Base-by-base conservation (phyloP, 2,797 vertebrate genomes). In the Holocentrus rufus region DNA sequence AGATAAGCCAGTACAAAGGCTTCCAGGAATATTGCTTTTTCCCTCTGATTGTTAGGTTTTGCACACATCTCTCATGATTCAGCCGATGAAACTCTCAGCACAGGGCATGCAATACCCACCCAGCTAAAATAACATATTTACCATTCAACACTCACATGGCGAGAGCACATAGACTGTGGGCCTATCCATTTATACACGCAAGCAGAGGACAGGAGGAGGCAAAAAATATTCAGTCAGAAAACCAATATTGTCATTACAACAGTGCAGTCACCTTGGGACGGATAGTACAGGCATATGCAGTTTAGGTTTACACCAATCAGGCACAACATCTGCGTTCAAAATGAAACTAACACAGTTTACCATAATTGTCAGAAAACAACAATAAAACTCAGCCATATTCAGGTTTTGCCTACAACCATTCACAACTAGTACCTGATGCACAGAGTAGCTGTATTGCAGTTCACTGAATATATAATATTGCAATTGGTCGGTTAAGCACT, bases 241-340 rank as follows among this genome's bases (percentile, higher is more conserved):
- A 67, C 58, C 80, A 47, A 77, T 71, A 80, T 82, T 85, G 87
- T 85, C 85, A 78, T 76, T 72, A 92, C 84, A 89, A 84, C 88
- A 91, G 87, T 89, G 90, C 90, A 90, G 77, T 86, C 87, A 27
- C 87, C 74, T 86, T 78, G 65, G 77, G 73, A 89, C 73, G 76
- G 76, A 77, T 84, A 69, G 80, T 66, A 90, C 88, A 90, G 85
- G 81, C 88, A 90, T 81, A 85, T 78, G 65, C 63, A 85, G 75
- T 82, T 74, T 77, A 88, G 85, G 83, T 84, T 88, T 87, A 87
- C 81, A 93, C 74, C 72, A 62, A 88, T 85, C 83, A 91, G 91
- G 89, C 90, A 92, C 89, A 64, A 87, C 77, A 78, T 84, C 60
- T 81, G 73, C 69, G 85, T 72, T 46, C 64, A 61, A 81, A 74